These are phyloP conservation scores for Drosophila parabipectinata DNA, from an alignment of 1,140 invertebrate genomes.

Conservation along the genomic window DNA sequence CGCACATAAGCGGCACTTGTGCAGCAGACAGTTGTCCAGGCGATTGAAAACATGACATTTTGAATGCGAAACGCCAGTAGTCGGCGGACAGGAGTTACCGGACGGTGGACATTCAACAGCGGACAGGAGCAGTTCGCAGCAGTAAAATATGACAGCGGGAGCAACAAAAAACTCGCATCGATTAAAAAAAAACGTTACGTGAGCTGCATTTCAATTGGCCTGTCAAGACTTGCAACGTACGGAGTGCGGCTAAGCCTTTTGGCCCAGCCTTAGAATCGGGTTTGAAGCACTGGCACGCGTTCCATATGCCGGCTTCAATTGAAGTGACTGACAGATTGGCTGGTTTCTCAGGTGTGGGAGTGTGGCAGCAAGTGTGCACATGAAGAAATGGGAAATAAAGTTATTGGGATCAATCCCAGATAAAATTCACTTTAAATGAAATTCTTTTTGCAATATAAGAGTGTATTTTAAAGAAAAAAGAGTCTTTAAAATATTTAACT, in stretches of 20 bases:
- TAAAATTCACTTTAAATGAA: neutral
- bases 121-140: conserved; percentile 27
- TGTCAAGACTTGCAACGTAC: conserved; percentile 14
- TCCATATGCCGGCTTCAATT: conserved; percentile 28
- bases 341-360: conserved; percentile 3
- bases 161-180: conserved; percentile 70
- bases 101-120: conserved; percentile 19
- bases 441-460: neutral
- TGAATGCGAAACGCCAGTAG: conserved; percentile 61
- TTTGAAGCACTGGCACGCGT: conserved; percentile 61
- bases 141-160: conserved; percentile 73
- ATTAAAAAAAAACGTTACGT: conserved; percentile 63
- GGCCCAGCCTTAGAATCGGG: conserved; percentile 52
- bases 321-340: conserved; percentile 19
- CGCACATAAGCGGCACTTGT: conserved; percentile 61
- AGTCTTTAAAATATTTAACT: neutral
- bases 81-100: conserved; percentile 42
- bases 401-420: neutral
- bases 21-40: conserved; percentile 49
- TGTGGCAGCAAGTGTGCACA: conserved; percentile 11
- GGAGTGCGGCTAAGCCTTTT: neutral
- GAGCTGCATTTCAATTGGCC: conserved; percentile 48
- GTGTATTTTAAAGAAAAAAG: neutral
- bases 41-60: conserved; percentile 79
- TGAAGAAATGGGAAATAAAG: neutral